These are phyloP conservation scores for Cygnus olor DNA, from an alignment of 2,797 vertebrate genomes.

Conservation along the genomic window DNA sequence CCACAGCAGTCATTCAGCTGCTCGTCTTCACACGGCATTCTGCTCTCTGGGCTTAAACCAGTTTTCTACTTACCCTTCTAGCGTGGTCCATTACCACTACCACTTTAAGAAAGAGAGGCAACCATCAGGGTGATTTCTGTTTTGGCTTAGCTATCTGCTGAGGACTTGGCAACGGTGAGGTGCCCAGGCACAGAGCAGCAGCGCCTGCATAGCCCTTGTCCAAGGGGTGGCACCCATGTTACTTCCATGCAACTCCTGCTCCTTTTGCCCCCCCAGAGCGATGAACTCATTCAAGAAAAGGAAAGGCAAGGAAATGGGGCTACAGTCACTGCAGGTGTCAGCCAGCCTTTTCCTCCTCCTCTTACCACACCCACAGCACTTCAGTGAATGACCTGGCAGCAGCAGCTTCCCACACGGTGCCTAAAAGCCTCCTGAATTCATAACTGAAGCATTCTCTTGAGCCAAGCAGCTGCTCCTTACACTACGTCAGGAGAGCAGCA, in stretches of 20 bases:
- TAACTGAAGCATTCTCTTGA: not conserved
- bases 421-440: not conserved
- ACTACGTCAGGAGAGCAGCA: not conserved
- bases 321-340: not conserved
- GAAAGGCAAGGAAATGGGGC: not conserved
- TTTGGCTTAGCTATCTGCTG: not conserved
- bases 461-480: not conserved
- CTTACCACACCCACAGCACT: not conserved
- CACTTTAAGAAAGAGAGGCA: not conserved
- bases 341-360: not conserved
- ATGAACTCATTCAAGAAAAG: slow-evolving; percentile 19
- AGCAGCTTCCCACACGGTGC: not conserved
- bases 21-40: not conserved
- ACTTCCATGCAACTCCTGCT: not conserved
- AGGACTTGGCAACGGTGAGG: not conserved
- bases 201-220: not conserved
- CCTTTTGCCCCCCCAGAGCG: not conserved
- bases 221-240: not conserved
- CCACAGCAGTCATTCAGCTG: not conserved
- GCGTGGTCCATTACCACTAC: not conserved
- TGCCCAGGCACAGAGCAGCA: not conserved
- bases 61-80: not conserved
- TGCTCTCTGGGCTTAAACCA: not conserved
- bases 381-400: not conserved
- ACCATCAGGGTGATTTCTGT: not conserved